These are phyloP conservation scores for Equus przewalskii DNA, from an alignment of 2,113 vertebrate genomes.

Conservation along the genomic window DNA sequence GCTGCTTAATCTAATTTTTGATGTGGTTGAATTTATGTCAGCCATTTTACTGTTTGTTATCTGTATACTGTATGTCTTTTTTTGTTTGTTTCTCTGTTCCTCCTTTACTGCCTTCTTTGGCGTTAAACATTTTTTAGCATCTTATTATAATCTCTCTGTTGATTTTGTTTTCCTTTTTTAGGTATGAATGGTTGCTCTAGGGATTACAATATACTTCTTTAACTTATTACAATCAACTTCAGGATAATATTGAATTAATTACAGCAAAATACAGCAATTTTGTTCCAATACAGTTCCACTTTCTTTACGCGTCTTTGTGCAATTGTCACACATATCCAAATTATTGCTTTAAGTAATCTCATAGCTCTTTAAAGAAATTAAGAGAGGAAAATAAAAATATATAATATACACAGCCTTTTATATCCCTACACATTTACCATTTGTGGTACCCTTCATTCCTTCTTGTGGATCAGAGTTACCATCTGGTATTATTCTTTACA, in stretches of 20 bases:
- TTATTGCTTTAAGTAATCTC: constrained; percentile 49
- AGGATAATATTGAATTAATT: neutral
- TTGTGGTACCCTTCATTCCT: neutral
- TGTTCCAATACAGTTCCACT: neutral
- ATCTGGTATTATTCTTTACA: neutral
- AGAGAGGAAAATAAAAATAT: neutral
- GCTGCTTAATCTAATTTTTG: neutral
- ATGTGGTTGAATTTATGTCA: neutral
- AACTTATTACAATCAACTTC: neutral
- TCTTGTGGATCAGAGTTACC: neutral
- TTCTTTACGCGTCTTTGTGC: neutral
- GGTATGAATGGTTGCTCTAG: neutral
- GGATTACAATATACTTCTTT: neutral
- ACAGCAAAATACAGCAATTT: neutral
- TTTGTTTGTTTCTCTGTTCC: neutral
- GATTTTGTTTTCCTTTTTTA: neutral
- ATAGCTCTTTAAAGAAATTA: neutral
- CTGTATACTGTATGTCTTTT: neutral
- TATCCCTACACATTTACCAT: neutral
- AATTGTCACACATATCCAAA: neutral
- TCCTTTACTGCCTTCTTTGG: neutral
- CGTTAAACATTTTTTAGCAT: neutral
- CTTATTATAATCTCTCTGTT: neutral
- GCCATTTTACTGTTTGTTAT: neutral
- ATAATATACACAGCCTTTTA: neutral